Percentiles rank a stretch among this genome's conserved stretches.
Conservation (phyloP, 1,140 invertebrate genomes). For the Danaus plexippus region DNA sequence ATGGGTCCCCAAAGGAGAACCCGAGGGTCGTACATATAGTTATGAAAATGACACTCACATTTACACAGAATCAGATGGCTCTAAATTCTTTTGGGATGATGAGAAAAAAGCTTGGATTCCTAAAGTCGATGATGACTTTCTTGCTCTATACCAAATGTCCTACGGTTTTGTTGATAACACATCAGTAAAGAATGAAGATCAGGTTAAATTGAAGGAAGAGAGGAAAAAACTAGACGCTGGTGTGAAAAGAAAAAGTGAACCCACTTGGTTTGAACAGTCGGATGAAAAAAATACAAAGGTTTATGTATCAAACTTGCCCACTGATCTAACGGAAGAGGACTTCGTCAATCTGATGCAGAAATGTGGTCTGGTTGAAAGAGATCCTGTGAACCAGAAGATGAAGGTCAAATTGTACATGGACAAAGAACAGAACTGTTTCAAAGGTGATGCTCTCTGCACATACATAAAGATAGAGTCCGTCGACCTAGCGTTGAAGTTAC, state of each 20-base stretch:
- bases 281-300: conserved; percentile 97
- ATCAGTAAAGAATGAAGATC: conserved; percentile 45
- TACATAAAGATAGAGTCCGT: conserved; percentile 99
- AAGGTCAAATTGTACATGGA: conserved; percentile 97
- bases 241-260: conserved; percentile 67
- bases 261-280: conserved; percentile 94
- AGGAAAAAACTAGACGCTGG: conserved; percentile 37
- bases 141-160: conserved; percentile 95
- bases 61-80: conserved; percentile 91
- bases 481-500: conserved; percentile 89
- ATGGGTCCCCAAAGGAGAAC: conserved; percentile 72
- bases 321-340: conserved; percentile 91
- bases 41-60: conserved; percentile 85
- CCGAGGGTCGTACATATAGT: conserved; percentile 72
- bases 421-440: conserved; percentile 84
- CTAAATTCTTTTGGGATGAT: conserved; percentile 92
- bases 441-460: conserved; percentile 97
- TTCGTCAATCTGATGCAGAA: conserved; percentile 95
- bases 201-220: conserved; percentile 36
- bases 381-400: conserved; percentile 85
- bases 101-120: conserved; percentile 96
- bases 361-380: conserved; percentile 95
- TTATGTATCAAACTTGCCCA: conserved; percentile 94
- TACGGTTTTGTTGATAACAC: conserved; percentile 87
- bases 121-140: conserved; percentile 97